A percentile compares a stretch with the other conserved stretches of the same genome.
These are phyloP conservation scores for Pagrus major DNA, from an alignment of 2,113 vertebrate species.

Conservation along the genomic window DNA sequence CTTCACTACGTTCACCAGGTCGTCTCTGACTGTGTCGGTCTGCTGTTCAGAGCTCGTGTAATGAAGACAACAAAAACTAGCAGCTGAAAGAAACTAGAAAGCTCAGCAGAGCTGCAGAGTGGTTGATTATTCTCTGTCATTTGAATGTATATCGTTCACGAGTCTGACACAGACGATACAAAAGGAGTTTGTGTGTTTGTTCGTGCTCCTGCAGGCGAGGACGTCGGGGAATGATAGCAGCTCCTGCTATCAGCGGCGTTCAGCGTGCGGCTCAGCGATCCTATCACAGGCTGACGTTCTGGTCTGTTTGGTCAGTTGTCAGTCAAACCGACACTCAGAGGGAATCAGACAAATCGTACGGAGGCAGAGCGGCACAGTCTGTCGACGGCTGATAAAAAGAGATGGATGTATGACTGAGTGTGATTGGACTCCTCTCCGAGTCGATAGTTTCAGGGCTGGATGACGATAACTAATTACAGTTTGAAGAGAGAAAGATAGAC, in stretches of 20 bases:
- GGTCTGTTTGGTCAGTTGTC: slow-evolving; percentile 60
- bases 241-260: slow-evolving; percentile 37
- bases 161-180: neutral
- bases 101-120: neutral
- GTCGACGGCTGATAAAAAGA: slow-evolving; percentile 56
- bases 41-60: neutral
- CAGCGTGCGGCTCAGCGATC: slow-evolving; percentile 7
- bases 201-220: neutral
- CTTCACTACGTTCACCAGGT: too few species aligned
- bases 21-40: neutral
- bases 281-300: slow-evolving; percentile 42
- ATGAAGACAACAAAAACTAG: neutral
- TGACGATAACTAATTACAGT: slow-evolving; percentile 44
- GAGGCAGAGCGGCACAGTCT: slow-evolving; percentile 38
- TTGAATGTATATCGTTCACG: neutral
- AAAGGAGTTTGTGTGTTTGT: neutral
- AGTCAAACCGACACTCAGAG: slow-evolving; percentile 51
- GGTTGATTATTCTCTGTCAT: neutral
- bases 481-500: slow-evolving; percentile 22
- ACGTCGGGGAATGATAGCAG: neutral
- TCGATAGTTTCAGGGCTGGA: slow-evolving; percentile 39
- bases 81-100: neutral
- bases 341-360: slow-evolving; percentile 36
- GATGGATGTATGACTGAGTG: slow-evolving; percentile 35
- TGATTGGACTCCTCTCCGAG: slow-evolving; percentile 24